Conservation (phyloP, 2,888 invertebrate genomes). For the Caenorhabditis plicata region DNA sequence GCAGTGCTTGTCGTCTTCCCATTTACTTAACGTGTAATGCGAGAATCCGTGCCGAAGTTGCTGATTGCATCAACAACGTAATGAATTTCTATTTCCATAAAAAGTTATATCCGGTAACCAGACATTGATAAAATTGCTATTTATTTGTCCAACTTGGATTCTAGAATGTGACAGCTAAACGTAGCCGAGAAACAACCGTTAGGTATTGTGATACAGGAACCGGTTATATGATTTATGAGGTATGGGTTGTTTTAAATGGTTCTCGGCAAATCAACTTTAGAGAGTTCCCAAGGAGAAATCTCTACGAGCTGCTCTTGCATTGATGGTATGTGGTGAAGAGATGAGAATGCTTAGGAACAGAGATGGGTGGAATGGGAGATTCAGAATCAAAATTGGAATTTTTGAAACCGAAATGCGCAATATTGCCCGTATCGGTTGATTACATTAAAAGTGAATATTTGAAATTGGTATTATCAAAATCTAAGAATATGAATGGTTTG, state of each 20-base stretch:
- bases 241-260: slow-evolving; percentile 5
- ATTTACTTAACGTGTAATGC: slow-evolving; percentile 60
- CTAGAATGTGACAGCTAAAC: slow-evolving; percentile 6
- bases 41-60: slow-evolving; percentile 40
- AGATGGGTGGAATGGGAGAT: too few relatives aligned
- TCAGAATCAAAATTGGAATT: too few relatives aligned
- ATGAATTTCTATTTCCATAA: slow-evolving; percentile 20
- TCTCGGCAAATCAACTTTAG: background rate
- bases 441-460: too few relatives aligned
- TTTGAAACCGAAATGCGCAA: too few relatives aligned
- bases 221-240: slow-evolving; percentile 51
- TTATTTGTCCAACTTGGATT: background rate
- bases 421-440: too few relatives aligned
- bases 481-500: too few relatives aligned
- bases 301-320: slow-evolving; percentile 11
- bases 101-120: slow-evolving; percentile 26
- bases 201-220: slow-evolving; percentile 49
- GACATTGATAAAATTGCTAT: background rate
- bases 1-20: slow-evolving; percentile 52
- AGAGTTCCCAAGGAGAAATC: slow-evolving; percentile 25
- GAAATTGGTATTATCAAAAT: too few relatives aligned
- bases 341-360: too few relatives aligned
- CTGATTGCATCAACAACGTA: slow-evolving; percentile 31
- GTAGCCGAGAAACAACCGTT: slow-evolving; percentile 43
- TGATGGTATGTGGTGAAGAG: slow-evolving; percentile 14